Base-by-base conservation (phyloP, 2,888 invertebrate genomes). In the Ephialtes manifestator region DNA sequence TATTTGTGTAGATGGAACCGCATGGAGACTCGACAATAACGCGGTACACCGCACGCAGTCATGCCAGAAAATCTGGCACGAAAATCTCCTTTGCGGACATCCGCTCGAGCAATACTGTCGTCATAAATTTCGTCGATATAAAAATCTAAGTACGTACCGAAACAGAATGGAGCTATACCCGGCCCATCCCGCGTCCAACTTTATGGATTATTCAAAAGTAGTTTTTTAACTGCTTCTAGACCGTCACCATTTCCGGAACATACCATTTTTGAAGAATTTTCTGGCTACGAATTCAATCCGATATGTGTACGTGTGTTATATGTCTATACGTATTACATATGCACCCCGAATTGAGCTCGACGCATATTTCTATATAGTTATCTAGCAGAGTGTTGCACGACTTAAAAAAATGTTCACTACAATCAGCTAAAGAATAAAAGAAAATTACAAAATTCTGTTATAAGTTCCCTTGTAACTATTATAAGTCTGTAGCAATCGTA, bases 161-260 rank as follows among this genome's bases (percentile, higher is more conserved):
- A 91, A 90, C 92, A 92, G 92, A 91, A 91, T 91, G 92, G 79
- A 79, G 75, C 81, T 75, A 75, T 81, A 75, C 75, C 81, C n/a
- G 82, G 70, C 35, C 55, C 87, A 87, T 86, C 86, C 76, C 84
- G 86, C 83, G 84, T 77, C 70, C 79, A 35, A 55, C 87, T 91
- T 91, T 91, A 91, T 91, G 90, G 90, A 89, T 88, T 89, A 90
- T 91, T 82, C 90, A 89, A 90, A 90, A 81, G 85, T 88, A 89
- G 86, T 67, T 85, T 84, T 91, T 90, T 90, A 90, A 91, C 91
- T 88, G 87, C 89, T 75, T 71, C 89, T 88, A 88, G 90, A 89
- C 90, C 85, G 87, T 89, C 87, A 87, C 86, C 82, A 88, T 88
- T 90, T 90, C 88, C 90, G 88, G 87, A 78, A 87, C 89, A 89